Evolutionary conservation across 2,888 invertebrate species (phyloP).

Genomic region (Aelia acuminata): DNA sequence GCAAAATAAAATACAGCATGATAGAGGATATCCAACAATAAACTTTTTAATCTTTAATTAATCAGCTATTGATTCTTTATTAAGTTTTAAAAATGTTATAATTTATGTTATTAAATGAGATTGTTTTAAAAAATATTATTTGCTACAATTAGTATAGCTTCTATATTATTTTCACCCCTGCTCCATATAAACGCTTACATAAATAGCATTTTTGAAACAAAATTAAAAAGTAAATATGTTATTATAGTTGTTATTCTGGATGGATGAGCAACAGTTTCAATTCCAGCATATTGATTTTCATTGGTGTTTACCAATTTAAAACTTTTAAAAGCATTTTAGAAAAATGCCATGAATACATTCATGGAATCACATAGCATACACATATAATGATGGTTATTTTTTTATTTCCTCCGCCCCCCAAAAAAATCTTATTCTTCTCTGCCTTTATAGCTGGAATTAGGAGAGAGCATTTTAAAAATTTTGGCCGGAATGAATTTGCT

Average conservation of each 20-base stretch:
- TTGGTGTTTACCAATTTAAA: background rate
- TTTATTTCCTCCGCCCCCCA: background rate
- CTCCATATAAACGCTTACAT: background rate
- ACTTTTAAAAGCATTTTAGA: background rate
- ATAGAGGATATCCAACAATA: background rate
- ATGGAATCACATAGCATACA: background rate
- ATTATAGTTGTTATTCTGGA: constrained; percentile 6
- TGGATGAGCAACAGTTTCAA: constrained; percentile 48
- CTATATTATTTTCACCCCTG: background rate
- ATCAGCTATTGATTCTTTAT: too few species aligned
- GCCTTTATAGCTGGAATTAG: background rate
- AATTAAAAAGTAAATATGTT: background rate
- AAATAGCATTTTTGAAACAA: background rate
- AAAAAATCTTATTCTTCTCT: background rate
- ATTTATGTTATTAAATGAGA: background rate
- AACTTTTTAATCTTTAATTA: background rate
- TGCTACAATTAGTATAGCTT: background rate
- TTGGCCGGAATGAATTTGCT: constrained; percentile 43
- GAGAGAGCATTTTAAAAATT: constrained; percentile 38
- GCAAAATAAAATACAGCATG: background rate
- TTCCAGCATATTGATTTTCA: constrained; percentile 16
- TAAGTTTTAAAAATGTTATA: too few species aligned
- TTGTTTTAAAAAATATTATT: background rate
- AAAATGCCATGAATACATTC: background rate
- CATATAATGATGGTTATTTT: background rate